A percentile compares a stretch with the other conserved stretches of the same genome.
phyloP scores from a whole-genome alignment of 1,140 invertebrate genomes.

The Grapholita molesta region DNA sequence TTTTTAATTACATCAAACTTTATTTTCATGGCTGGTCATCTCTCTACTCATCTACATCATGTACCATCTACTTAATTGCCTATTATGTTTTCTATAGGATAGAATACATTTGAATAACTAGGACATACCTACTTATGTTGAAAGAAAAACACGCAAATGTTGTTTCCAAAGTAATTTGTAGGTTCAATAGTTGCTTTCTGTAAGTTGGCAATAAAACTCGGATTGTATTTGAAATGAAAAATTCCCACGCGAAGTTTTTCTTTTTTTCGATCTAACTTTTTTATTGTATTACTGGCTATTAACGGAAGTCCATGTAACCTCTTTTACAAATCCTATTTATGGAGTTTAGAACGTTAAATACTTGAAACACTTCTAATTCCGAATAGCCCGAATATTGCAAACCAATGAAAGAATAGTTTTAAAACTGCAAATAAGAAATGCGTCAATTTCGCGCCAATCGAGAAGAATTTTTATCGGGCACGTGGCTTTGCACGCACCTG shows the following conservation, averaged over 20 bases:
- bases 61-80: too few relatives aligned
- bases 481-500: constrained; percentile 9
- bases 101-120: neutral
- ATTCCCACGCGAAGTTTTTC: neutral
- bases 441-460: neutral
- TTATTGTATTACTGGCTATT: neutral
- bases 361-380: neutral
- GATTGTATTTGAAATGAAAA: constrained; percentile 1
- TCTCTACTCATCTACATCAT: too few relatives aligned
- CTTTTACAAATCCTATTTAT: neutral
- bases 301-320: neutral
- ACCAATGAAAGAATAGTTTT: neutral
- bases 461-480: constrained; percentile 7
- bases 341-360: neutral
- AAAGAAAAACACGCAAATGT: constrained; percentile 4
- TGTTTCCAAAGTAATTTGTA: constrained; percentile 6
- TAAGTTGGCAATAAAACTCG: neutral
- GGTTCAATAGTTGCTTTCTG: constrained; percentile 9
- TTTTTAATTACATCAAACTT: too few relatives aligned
- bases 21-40: too few relatives aligned
- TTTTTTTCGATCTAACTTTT: constrained; percentile 2
- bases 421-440: neutral
- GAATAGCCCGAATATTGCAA: too few relatives aligned
- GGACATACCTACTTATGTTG: neutral
- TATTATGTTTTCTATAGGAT: too few relatives aligned